Percentiles rank a stretch among this genome's conserved stretches.
Evolutionary conservation across 2,797 vertebrate genomes (phyloP).

Genomic region (Anabas testudineus): DNA sequence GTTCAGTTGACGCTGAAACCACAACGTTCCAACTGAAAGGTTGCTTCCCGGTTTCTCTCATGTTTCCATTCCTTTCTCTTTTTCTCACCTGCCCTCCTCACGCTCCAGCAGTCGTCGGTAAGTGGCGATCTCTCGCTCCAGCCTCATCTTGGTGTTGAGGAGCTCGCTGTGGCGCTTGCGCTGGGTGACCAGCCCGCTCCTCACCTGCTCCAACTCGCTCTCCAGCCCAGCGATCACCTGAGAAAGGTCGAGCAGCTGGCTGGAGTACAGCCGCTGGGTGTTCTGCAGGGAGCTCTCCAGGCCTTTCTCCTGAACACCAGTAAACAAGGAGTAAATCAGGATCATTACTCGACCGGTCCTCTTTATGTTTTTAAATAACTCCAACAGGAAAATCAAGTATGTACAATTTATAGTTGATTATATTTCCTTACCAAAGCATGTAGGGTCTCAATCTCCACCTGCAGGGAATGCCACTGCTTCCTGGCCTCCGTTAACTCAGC

Average conservation of each 20-base stretch:
- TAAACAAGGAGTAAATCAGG: neutral
- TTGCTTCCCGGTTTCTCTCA: conserved; percentile 1
- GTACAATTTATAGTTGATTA: neutral
- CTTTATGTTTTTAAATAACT: neutral
- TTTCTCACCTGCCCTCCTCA: conserved; percentile 92
- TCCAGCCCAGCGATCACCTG: conserved; percentile 89
- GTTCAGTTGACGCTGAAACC: neutral
- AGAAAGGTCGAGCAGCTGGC: conserved; percentile 90
- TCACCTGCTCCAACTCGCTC: conserved; percentile 90
- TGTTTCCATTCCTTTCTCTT: neutral
- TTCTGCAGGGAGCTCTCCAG: conserved; percentile 89
- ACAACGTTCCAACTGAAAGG: neutral
- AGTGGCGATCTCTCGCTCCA: conserved; percentile 93
- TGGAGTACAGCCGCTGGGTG: conserved; percentile 90
- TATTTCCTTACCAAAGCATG: conserved; percentile 89
- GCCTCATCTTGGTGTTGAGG: conserved; percentile 94
- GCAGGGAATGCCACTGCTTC: conserved; percentile 91
- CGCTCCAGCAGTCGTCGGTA: conserved; percentile 93
- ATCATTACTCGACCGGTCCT: neutral
- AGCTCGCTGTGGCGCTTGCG: conserved; percentile 90
- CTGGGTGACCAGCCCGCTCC: conserved; percentile 89
- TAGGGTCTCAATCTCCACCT: conserved; percentile 94
- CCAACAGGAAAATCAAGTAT: neutral
- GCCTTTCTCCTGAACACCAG: conserved; percentile 89
- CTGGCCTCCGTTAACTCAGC: conserved; percentile 91